Percentiles rank a stretch among this genome's conserved stretches.
These are phyloP conservation scores for Calliopum simillimum DNA, from an alignment of 2,888 invertebrate genomes.

Conservation along the genomic window DNA sequence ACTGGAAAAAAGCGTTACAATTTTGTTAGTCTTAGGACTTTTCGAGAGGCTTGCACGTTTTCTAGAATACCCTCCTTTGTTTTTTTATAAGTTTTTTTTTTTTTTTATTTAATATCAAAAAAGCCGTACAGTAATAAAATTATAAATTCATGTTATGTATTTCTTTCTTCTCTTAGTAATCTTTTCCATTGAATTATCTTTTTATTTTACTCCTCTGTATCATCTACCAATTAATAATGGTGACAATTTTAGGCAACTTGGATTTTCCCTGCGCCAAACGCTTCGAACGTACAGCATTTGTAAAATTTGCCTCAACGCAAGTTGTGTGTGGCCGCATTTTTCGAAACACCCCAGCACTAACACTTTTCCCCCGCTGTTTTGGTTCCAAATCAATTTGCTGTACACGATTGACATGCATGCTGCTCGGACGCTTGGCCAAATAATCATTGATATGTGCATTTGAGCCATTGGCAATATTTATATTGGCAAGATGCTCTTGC, in stretches of 20 bases:
- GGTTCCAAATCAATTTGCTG: slow-evolving; percentile 54
- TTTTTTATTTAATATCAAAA: no score
- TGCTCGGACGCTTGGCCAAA: slow-evolving; percentile 61
- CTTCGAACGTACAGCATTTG: slow-evolving; percentile 69
- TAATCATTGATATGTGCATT: slow-evolving; percentile 61
- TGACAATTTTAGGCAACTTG: slow-evolving; percentile 54
- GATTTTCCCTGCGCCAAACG: slow-evolving; percentile 51
- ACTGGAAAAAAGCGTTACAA: no score
- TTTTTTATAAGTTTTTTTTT: no score
- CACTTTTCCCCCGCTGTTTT: slow-evolving; percentile 51
- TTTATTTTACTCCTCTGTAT: slow-evolving; percentile 5
- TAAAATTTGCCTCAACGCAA: slow-evolving; percentile 71
- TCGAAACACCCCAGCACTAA: slow-evolving; percentile 41
- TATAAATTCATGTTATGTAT: no score
- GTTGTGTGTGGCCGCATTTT: slow-evolving; percentile 36
- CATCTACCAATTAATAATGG: slow-evolving; percentile 44
- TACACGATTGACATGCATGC: slow-evolving; percentile 65
- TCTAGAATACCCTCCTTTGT: no score
- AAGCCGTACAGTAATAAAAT: no score
- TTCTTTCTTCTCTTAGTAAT: no score
- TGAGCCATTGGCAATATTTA: slow-evolving; percentile 69
- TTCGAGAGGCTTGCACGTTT: no score
- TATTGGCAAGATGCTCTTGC: slow-evolving; percentile 72
- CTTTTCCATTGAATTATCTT: background rate
- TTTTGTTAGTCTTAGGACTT: no score